These are phyloP conservation scores for Scaptomyza cyrtandrae DNA, from an alignment of 2,888 invertebrate species.

Conservation along the genomic window DNA sequence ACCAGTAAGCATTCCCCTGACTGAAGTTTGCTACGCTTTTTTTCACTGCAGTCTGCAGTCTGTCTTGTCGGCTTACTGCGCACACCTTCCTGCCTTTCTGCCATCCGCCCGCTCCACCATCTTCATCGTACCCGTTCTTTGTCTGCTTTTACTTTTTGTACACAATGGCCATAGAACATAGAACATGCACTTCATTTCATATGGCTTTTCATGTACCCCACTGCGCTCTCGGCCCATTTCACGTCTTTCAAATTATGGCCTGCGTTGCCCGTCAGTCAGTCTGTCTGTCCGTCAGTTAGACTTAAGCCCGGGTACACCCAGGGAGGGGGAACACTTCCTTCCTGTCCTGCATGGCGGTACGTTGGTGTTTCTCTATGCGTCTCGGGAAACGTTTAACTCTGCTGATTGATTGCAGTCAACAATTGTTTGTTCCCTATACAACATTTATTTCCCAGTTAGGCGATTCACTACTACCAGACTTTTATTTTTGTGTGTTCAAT, in stretches of 20 bases:
- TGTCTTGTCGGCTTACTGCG: conserved; percentile 71
- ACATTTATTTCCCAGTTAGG: conserved; percentile 73
- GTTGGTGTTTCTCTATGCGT: conserved; percentile 4
- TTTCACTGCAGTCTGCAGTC: background rate
- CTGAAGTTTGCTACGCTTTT: conserved; percentile 9
- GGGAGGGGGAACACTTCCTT: conserved; percentile 69
- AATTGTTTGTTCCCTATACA: conserved; percentile 79
- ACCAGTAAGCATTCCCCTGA: background rate
- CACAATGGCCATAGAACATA: conserved; percentile 50
- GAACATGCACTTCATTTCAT: conserved; percentile 75
- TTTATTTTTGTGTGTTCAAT: conserved; percentile 4
- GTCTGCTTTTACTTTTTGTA: conserved; percentile 6
- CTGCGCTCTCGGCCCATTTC: conserved; percentile 54
- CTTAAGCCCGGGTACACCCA: conserved; percentile 37
- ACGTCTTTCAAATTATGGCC: conserved; percentile 67
- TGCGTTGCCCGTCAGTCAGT: conserved; percentile 27
- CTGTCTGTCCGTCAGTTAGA: conserved; percentile 29
- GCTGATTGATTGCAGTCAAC: conserved; percentile 81
- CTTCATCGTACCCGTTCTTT: background rate
- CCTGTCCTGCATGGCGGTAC: conserved; percentile 40
- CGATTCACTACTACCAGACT: conserved; percentile 50
- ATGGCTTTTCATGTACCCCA: conserved; percentile 56
- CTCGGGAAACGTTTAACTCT: conserved; percentile 78
- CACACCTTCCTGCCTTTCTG: conserved; percentile 23
- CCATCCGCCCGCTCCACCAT: background rate